These are phyloP conservation scores for Phalacrocorax brasilianus DNA, from an alignment of 2,113 vertebrate genomes.

Conservation along the genomic window DNA sequence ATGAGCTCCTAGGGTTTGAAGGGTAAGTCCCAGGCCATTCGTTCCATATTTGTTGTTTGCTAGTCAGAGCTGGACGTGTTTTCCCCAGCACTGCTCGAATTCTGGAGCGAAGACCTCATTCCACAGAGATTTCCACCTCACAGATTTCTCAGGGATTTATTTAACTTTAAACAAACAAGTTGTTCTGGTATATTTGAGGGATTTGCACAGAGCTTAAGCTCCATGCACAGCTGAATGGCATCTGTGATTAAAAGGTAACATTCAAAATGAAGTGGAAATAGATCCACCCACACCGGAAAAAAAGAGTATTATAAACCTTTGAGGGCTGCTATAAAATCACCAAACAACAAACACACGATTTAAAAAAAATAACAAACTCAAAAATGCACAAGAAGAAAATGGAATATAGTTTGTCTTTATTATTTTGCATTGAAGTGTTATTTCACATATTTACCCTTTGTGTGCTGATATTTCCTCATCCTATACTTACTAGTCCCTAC, in stretches of 20 bases:
- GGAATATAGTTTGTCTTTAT: neutral
- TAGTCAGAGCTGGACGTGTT: neutral
- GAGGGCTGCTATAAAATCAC: neutral
- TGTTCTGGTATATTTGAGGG: neutral
- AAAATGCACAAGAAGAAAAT: neutral
- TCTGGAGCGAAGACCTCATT: neutral
- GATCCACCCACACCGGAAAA: neutral
- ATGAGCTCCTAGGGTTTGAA: neutral
- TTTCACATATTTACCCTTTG: neutral
- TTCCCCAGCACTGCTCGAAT: neutral
- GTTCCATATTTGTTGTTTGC: neutral
- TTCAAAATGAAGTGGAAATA: constrained; percentile 24
- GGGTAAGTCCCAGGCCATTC: neutral
- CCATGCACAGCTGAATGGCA: neutral
- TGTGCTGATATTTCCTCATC: neutral
- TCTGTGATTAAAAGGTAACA: constrained; percentile 11
- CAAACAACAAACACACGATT: neutral
- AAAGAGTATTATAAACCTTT: neutral
- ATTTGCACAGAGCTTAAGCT: constrained; percentile 21
- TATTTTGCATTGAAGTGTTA: neutral
- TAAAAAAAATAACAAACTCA: neutral
- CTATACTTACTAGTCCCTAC: neutral
- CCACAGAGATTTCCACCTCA: neutral
- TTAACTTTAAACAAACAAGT: neutral
- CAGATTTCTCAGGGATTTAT: constrained; percentile 1